phyloP scores from a whole-genome alignment of 1,140 invertebrate species.

The Drosophila parvula region DNA sequence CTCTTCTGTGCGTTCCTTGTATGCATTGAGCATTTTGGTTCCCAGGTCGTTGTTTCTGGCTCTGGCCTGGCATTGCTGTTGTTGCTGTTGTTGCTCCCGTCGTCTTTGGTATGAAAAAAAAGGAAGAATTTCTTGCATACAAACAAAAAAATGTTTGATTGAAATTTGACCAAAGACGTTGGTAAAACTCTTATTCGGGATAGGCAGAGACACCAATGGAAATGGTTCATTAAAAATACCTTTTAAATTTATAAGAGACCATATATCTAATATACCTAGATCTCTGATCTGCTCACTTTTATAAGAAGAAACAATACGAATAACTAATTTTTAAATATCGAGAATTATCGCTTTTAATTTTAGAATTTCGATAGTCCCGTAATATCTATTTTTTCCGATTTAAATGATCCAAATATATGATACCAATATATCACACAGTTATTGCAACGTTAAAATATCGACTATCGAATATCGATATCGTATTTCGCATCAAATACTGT shows the following conservation, averaged over 20 bases:
- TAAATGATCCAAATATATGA: no score
- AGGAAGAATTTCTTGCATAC: slow-evolving; percentile 76
- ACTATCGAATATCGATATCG: neutral
- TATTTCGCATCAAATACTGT: neutral
- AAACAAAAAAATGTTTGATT: slow-evolving; percentile 63
- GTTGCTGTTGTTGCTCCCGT: slow-evolving; percentile 2
- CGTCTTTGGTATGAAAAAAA: slow-evolving; percentile 64
- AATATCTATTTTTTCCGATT: no score
- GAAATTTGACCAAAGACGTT: slow-evolving; percentile 28
- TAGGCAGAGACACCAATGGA: neutral
- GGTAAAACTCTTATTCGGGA: slow-evolving; percentile 14
- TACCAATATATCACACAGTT: no score
- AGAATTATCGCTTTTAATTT: no score
- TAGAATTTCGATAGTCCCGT: no score
- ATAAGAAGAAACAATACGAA: neutral
- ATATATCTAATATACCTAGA: neutral
- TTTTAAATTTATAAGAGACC: neutral
- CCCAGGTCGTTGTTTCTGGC: slow-evolving; percentile 35
- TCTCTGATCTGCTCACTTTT: neutral
- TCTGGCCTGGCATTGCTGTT: neutral
- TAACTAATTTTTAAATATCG: no score
- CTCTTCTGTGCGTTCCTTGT: slow-evolving; percentile 62
- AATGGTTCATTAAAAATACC: neutral
- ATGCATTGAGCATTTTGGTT: slow-evolving; percentile 77
- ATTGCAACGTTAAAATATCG: no score